Evolutionary conservation across 2,888 invertebrate species (phyloP), one percentile per base, ranked within the genome.

Genomic region (Hirtodrosophila duncani): DNA sequence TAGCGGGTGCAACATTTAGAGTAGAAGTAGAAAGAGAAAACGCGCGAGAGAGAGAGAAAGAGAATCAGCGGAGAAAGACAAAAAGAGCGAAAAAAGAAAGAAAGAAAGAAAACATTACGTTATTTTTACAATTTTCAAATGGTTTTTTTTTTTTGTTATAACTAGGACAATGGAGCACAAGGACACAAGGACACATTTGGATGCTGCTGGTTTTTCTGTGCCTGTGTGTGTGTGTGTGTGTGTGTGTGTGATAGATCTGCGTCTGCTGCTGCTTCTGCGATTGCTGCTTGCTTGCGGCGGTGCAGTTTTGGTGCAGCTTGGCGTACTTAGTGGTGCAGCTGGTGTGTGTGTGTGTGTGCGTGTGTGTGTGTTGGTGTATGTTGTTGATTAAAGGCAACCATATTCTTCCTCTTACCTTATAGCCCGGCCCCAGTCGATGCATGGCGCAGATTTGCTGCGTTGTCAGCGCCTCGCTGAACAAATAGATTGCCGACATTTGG

Each of bases 381-480:
- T 24, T 10, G 24, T 39, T 24, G 46, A 24, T 18, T 31, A 24
- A n/a, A n/a, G n/a, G n/a, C n/a, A 39, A 17, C 16, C 16, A 3
- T 14, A 6, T 4, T 6, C 29, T 2, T 3, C 6, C 29, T 44
- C 86, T 87, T 88, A 97, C 98, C 93, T 98, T 98, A 89, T 99
- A 99, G 79, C 97, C 97, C 63, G 99, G 98, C 57, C 99, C 99
- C 82, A 99, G 91, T 75, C 98, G 92, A 88, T 98, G 98, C 93
- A 99, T 97, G 71, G 98, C 98, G 89, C 97, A 97, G 80, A 99
- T 97, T 88, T 99, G 99, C 88, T 98, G 97, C 52, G 98, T 96
- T 49, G 95, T 95, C 72, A 99, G 91, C 31, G 99, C 96, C 88
- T 99, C 99, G 78, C 97, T 96, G 88, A 99, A 99, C 66, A 99